Evolutionary conservation across 2,113 vertebrate species (phyloP).

Genomic region (Phaethornis superciliosus): DNA sequence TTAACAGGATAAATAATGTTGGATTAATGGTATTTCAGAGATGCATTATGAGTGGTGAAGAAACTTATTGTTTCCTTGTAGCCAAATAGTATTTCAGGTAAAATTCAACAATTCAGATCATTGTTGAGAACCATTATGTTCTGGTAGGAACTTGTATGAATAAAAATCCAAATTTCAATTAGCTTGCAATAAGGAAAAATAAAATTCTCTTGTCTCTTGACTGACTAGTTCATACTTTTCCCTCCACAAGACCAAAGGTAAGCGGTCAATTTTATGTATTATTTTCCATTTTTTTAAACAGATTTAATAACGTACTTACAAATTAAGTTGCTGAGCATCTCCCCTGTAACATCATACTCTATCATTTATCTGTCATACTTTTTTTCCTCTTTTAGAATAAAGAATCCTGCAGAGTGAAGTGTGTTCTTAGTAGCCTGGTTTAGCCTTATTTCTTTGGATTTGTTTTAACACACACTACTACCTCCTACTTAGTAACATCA

Average conservation of each 20-base stretch:
- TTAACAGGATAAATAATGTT: not conserved
- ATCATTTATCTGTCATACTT: not conserved
- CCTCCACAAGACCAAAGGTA: not conserved
- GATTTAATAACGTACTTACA: no score
- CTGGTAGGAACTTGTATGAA: not conserved
- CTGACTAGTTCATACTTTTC: not conserved
- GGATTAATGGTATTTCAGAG: not conserved
- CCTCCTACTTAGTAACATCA: not conserved
- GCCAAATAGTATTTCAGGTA: not conserved
- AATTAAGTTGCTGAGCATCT: not conserved
- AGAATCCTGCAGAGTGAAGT: not conserved
- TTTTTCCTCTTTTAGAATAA: not conserved
- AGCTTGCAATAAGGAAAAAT: not conserved
- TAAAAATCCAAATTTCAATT: not conserved
- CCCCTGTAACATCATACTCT: not conserved
- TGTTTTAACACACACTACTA: not conserved
- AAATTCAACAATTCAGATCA: not conserved
- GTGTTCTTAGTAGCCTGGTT: not conserved
- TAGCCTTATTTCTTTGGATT: not conserved
- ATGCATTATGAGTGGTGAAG: not conserved
- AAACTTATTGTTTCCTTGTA: not conserved
- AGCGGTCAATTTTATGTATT: not conserved
- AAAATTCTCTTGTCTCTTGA: not conserved
- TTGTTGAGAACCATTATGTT: not conserved
- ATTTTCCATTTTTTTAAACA: not conserved